These are phyloP conservation scores for Eulemur coronatus DNA, from an alignment of 2,797 vertebrate species.

Conservation along the genomic window DNA sequence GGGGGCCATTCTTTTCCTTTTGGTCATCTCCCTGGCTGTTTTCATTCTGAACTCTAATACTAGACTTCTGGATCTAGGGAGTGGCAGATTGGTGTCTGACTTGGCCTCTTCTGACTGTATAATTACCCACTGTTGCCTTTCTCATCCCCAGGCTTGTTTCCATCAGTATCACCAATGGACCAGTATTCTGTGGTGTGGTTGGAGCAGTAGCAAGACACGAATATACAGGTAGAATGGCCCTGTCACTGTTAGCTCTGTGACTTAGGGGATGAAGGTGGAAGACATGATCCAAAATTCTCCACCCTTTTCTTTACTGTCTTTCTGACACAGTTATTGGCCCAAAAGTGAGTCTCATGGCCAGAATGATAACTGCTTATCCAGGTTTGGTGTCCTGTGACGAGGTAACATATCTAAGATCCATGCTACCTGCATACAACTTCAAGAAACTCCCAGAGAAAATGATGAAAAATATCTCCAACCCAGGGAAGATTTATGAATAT, in stretches of 20 bases:
- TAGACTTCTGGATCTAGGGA: background rate
- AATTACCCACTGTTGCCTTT: slow-evolving; percentile 3
- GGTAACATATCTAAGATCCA: slow-evolving; percentile 73
- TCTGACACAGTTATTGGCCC: slow-evolving; percentile 75
- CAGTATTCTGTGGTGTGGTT: slow-evolving; percentile 78
- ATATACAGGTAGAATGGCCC: slow-evolving; percentile 75
- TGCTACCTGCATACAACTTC: slow-evolving; percentile 75
- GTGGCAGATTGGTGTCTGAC: background rate
- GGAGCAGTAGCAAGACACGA: slow-evolving; percentile 77
- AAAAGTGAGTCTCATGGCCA: slow-evolving; percentile 77
- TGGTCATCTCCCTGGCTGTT: background rate
- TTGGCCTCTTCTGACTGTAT: background rate
- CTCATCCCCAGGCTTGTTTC: slow-evolving; percentile 71
- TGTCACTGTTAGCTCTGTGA: background rate
- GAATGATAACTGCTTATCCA: slow-evolving; percentile 79
- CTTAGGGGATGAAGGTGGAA: background rate
- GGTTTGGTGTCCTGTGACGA: slow-evolving; percentile 80
- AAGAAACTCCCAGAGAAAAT: slow-evolving; percentile 75
- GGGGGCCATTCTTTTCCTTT: background rate
- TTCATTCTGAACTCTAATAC: background rate
- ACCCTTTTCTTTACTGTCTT: background rate
- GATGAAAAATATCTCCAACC: slow-evolving; percentile 74
- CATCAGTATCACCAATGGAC: slow-evolving; percentile 76
- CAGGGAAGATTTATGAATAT: slow-evolving; percentile 77
- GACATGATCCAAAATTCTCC: background rate